Conservation (phyloP, 1,140 invertebrate genomes). For the Gryon sp. region DNA sequence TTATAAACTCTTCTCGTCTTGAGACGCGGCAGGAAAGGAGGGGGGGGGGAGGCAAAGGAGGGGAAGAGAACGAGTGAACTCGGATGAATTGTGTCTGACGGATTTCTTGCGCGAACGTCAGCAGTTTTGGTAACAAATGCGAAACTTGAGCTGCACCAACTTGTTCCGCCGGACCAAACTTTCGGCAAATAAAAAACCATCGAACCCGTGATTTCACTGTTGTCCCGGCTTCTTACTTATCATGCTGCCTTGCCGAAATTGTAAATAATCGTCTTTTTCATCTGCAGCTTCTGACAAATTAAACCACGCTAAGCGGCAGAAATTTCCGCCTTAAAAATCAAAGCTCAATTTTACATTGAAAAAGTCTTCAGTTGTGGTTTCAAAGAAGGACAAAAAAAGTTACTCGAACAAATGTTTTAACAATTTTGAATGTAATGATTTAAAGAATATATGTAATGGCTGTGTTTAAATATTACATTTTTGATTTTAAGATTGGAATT, state of each 20-base stretch:
- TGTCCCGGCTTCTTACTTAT: constrained; percentile 59
- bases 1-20: constrained; percentile 72
- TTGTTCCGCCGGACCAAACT: constrained; percentile 65
- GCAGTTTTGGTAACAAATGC: constrained; percentile 71
- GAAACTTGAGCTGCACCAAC: constrained; percentile 70
- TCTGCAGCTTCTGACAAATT: constrained; percentile 39
- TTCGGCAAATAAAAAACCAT: constrained; percentile 68
- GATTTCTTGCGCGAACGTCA: constrained; percentile 74
- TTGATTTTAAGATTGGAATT: too few relatives aligned
- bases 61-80: constrained; percentile 62
- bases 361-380: background rate
- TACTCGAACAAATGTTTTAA: too few relatives aligned
- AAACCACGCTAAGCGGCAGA: constrained; percentile 23
- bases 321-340: constrained; percentile 14
- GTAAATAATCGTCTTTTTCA: constrained; percentile 71
- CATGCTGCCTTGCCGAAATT: constrained; percentile 45
- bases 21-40: too few relatives aligned
- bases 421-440: too few relatives aligned
- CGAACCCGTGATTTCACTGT: constrained; percentile 64
- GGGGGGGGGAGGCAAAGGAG: too few relatives aligned
- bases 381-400: too few relatives aligned
- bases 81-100: constrained; percentile 66
- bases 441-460: too few relatives aligned
- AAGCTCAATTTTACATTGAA: background rate
- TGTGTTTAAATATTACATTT: too few relatives aligned